Percentiles rank a stretch among this genome's conserved stretches.
Conservation (phyloP, 2,888 invertebrate species). For the Cabera pusaria region DNA sequence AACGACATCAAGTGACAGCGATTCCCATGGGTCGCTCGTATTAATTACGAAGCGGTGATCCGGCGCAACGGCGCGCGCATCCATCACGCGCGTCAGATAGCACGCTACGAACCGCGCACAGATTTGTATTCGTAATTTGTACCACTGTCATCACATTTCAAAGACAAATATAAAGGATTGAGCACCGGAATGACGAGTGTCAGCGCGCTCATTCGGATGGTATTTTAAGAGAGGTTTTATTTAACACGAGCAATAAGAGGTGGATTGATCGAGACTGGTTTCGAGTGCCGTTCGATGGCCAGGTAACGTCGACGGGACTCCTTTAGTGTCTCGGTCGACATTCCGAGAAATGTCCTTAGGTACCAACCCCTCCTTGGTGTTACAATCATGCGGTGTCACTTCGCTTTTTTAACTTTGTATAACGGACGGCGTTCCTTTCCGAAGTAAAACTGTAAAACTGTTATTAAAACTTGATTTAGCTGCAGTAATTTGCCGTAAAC, state of each 20-base stretch:
- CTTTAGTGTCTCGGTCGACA: slow-evolving; percentile 65
- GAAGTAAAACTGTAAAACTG: slow-evolving; percentile 24
- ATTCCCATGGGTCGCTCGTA: slow-evolving; percentile 71
- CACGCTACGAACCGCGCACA: slow-evolving; percentile 78
- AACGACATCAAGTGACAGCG: slow-evolving; percentile 69
- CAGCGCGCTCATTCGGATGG: slow-evolving; percentile 73
- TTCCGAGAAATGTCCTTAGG: slow-evolving; percentile 76
- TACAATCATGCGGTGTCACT: slow-evolving; percentile 48
- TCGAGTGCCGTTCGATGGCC: slow-evolving; percentile 76
- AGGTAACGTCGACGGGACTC: slow-evolving; percentile 62
- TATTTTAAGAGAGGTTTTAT: slow-evolving; percentile 81
- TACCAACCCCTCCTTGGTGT: slow-evolving; percentile 57
- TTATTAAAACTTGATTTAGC: slow-evolving; percentile 37
- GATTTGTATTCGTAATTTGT: slow-evolving; percentile 83
- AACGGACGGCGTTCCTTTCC: slow-evolving; percentile 22
- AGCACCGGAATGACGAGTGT: slow-evolving; percentile 81
- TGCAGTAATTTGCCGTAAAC: slow-evolving; percentile 43
- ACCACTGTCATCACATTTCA: slow-evolving; percentile 84
- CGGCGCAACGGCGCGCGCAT: slow-evolving; percentile 64
- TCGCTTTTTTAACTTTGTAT: slow-evolving; percentile 31
- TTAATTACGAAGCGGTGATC: slow-evolving; percentile 78
- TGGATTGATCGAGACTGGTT: slow-evolving; percentile 83
- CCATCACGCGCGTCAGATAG: slow-evolving; percentile 77
- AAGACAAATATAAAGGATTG: slow-evolving; percentile 84
- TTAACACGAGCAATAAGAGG: slow-evolving; percentile 80